A percentile compares a stretch with the other conserved stretches of the same genome.
phyloP scores from a whole-genome alignment of 2,113 vertebrate species.

The Tetraodon nigroviridis region DNA sequence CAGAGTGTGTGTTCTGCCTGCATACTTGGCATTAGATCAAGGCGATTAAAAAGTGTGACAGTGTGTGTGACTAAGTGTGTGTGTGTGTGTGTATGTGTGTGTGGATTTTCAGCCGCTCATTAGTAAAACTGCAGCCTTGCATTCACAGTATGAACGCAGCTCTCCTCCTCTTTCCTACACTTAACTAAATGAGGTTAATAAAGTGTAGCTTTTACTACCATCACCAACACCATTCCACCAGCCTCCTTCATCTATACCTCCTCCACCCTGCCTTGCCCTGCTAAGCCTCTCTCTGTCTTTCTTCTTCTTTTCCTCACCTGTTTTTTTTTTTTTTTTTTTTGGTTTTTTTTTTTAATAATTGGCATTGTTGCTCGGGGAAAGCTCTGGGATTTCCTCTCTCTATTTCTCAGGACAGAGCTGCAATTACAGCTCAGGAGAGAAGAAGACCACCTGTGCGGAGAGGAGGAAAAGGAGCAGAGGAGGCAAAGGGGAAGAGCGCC shows the following conservation, averaged over 20 bases:
- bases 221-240: slow-evolving; percentile 50
- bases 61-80: slow-evolving; percentile 35
- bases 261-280: slow-evolving; percentile 54
- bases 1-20: slow-evolving; percentile 60
- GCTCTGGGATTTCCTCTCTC: slow-evolving; percentile 84
- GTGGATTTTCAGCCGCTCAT: slow-evolving; percentile 79
- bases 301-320: slow-evolving; percentile 66
- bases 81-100: slow-evolving; percentile 60
- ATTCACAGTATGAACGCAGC: slow-evolving; percentile 73
- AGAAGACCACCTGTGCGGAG: slow-evolving; percentile 62
- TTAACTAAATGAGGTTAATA: slow-evolving; percentile 83
- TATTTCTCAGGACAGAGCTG: slow-evolving; percentile 72
- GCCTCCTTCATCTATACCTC: slow-evolving; percentile 58
- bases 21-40: slow-evolving; percentile 82
- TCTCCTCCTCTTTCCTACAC: slow-evolving; percentile 51
- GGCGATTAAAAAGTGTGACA: slow-evolving; percentile 66
- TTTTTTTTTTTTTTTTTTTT: slow-evolving; percentile 53
- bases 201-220: slow-evolving; percentile 86
- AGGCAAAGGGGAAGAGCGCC: slow-evolving; percentile 64
- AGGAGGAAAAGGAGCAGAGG: slow-evolving; percentile 30
- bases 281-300: slow-evolving; percentile 56
- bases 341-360: slow-evolving; percentile 57
- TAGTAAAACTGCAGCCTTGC: slow-evolving; percentile 78
- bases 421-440: slow-evolving; percentile 83
- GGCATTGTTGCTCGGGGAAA: slow-evolving; percentile 79